These are phyloP conservation scores for Lipophrys pholis DNA, from an alignment of 2,113 vertebrate species.

Conservation along the genomic window DNA sequence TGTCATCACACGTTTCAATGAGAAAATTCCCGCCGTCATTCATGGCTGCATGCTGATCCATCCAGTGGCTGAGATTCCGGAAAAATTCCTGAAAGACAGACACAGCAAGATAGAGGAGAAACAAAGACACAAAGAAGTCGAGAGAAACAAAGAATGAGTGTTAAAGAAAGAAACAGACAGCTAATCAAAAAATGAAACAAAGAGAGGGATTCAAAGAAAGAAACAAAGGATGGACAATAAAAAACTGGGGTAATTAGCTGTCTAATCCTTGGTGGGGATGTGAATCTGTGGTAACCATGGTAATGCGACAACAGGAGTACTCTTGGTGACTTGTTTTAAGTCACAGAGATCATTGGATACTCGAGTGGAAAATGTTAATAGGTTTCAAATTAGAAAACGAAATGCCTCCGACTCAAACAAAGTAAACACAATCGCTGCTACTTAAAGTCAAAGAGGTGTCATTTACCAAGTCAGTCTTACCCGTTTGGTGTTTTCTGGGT, in stretches of 20 bases:
- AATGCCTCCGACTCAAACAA: constrained; percentile 50
- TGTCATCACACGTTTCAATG: constrained; percentile 95
- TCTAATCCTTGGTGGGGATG: constrained; percentile 70
- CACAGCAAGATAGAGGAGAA: constrained; percentile 18
- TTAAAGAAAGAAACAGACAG: constrained; percentile 54
- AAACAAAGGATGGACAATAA: constrained; percentile 61
- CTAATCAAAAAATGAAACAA: constrained; percentile 55
- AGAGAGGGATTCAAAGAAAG: constrained; percentile 48
- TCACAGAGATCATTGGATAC: constrained; percentile 69
- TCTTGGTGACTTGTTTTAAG: constrained; percentile 64
- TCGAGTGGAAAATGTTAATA: constrained; percentile 60
- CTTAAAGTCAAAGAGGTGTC: not conserved
- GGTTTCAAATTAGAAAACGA: constrained; percentile 49
- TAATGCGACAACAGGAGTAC: constrained; percentile 62
- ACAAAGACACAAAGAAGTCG: constrained; percentile 35
- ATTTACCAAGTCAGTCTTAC: constrained; percentile 63
- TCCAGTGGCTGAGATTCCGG: constrained; percentile 85
- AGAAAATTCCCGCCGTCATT: constrained; percentile 98
- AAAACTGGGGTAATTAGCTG: constrained; percentile 77
- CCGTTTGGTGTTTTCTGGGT: constrained; percentile 90
- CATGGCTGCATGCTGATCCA: constrained; percentile 96
- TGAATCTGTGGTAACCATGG: constrained; percentile 73
- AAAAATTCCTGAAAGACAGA: constrained; percentile 82
- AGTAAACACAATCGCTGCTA: constrained; percentile 25
- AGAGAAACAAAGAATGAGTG: constrained; percentile 48